Evolutionary conservation across 2,797 vertebrate species (phyloP).

Genomic region (Falco columbarius): DNA sequence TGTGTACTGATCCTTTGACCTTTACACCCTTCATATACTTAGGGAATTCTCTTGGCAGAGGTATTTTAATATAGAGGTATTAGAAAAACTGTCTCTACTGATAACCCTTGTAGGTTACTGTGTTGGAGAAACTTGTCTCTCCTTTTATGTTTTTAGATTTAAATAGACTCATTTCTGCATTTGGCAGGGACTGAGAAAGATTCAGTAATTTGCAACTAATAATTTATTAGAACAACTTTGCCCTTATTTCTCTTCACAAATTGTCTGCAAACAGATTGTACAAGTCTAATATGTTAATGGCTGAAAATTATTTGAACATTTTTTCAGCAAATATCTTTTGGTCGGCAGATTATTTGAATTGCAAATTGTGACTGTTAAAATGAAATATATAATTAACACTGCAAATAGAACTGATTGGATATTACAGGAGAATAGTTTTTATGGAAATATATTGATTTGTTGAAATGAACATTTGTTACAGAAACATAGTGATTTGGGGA

Average conservation of each 20-base stretch:
- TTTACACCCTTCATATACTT: not conserved
- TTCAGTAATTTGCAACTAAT: constrained; percentile 26
- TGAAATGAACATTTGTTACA: not conserved
- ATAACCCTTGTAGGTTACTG: not conserved
- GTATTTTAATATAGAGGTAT: not conserved
- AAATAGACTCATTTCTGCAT: not conserved
- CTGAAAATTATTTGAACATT: constrained; percentile 33
- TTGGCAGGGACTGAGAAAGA: not conserved
- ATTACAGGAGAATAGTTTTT: not conserved
- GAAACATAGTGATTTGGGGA: not conserved
- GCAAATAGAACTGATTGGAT: constrained; percentile 12
- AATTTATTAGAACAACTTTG: constrained; percentile 44
- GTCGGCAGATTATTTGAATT: constrained; percentile 28
- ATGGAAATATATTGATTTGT: not conserved
- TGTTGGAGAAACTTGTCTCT: not conserved
- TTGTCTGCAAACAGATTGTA: constrained; percentile 50
- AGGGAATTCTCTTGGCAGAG: not conserved
- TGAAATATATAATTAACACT: constrained; percentile 34
- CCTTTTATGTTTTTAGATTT: not conserved
- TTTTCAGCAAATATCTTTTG: constrained; percentile 41
- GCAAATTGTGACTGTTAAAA: constrained; percentile 19
- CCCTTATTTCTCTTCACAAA: constrained; percentile 30
- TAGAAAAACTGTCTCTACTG: not conserved
- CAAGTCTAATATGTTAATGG: constrained; percentile 21
- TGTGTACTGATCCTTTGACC: not conserved